Percentiles rank a stretch among this genome's conserved stretches.
These are phyloP conservation scores for Neostethus bicornis DNA, from an alignment of 2,797 vertebrate species.

Conservation along the genomic window DNA sequence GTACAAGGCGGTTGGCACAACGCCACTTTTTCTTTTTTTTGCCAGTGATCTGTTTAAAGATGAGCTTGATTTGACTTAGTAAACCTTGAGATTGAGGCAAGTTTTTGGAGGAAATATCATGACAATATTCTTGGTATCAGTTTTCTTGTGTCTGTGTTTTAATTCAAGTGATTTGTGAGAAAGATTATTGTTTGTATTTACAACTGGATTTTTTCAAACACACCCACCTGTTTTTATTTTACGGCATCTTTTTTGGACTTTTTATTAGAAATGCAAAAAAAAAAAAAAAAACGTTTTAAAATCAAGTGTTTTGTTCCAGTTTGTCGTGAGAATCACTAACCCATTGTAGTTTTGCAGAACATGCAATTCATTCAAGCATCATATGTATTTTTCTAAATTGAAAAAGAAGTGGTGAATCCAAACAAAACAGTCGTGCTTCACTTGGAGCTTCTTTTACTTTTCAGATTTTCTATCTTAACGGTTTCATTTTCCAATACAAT, in stretches of 20 bases:
- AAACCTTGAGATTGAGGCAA: slow-evolving; percentile 39
- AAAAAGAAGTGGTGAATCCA: slow-evolving; percentile 28
- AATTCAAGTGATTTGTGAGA: slow-evolving; percentile 36
- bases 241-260: slow-evolving; percentile 8
- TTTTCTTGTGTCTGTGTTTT: slow-evolving; percentile 23
- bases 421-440: slow-evolving; percentile 36
- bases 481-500: slow-evolving; percentile 14
- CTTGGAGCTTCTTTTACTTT: slow-evolving; percentile 5
- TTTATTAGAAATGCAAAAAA: slow-evolving; percentile 10
- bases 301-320: not conserved
- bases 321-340: slow-evolving; percentile 9
- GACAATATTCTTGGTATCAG: slow-evolving; percentile 26
- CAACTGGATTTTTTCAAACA: slow-evolving; percentile 22
- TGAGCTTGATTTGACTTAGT: slow-evolving; percentile 32
- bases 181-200: slow-evolving; percentile 54
- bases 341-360: slow-evolving; percentile 40
- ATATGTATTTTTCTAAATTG: slow-evolving; percentile 46
- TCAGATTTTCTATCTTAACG: slow-evolving; percentile 22
- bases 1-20: slow-evolving; percentile 43
- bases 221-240: slow-evolving; percentile 23
- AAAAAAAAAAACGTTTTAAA: slow-evolving; percentile 3
- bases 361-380: slow-evolving; percentile 30
- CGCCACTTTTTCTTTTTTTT: slow-evolving; percentile 41
- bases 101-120: slow-evolving; percentile 43
- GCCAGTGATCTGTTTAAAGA: slow-evolving; percentile 47